Percentiles rank a stretch among this genome's conserved stretches.
Evolutionary conservation across 2,888 invertebrate species (phyloP).

Genomic region (Drosophila pseudotakahashii): DNA sequence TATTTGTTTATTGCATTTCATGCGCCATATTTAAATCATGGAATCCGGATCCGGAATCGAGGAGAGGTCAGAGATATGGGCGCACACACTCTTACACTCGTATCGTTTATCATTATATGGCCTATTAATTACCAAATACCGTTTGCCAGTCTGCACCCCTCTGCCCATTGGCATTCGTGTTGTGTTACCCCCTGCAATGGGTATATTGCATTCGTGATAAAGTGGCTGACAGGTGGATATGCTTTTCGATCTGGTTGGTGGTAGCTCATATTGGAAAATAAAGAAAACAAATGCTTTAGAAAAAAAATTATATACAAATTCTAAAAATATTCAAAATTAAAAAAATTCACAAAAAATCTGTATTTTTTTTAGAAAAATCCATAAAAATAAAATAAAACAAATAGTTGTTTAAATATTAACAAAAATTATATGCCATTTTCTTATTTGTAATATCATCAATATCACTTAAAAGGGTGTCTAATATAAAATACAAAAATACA

Average conservation of each 20-base stretch:
- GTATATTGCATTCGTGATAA: not conserved
- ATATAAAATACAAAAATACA: no score
- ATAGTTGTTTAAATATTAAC: no score
- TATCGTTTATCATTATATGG: slow-evolving; percentile 75
- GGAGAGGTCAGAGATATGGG: slow-evolving; percentile 7
- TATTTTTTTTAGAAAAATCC: no score
- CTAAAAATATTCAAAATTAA: no score
- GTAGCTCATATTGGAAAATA: no score
- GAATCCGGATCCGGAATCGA: slow-evolving; percentile 10
- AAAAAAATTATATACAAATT: no score
- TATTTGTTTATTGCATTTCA: slow-evolving; percentile 77
- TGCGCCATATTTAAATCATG: slow-evolving; percentile 74
- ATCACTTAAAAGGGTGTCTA: no score
- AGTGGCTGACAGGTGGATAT: not conserved
- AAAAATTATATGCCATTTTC: no score
- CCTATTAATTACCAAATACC: slow-evolving; percentile 77
- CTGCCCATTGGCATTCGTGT: not conserved
- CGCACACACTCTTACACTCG: slow-evolving; percentile 34
- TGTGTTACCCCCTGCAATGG: not conserved
- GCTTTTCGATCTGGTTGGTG: not conserved
- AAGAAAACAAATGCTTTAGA: no score
- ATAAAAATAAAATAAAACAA: no score
- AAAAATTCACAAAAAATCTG: no score
- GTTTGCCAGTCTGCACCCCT: slow-evolving; percentile 45
- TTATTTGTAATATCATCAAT: no score